Conservation (phyloP, 2,797 vertebrate species). For the Danio choprae region DNA sequence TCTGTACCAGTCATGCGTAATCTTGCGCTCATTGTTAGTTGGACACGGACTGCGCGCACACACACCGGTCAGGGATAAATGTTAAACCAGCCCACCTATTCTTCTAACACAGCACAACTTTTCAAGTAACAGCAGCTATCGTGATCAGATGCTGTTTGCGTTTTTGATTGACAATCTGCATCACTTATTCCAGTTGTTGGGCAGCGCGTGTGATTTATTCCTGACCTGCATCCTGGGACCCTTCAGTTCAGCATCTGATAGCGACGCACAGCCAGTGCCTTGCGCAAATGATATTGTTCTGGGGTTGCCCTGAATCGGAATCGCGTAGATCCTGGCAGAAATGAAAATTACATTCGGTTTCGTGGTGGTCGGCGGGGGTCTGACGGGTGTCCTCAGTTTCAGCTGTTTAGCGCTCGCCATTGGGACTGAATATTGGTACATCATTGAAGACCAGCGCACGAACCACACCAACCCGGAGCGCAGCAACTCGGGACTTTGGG, state of each 20-base stretch:
- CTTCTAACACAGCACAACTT: neutral
- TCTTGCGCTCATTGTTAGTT: conserved; percentile 17
- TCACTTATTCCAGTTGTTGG: conserved; percentile 15
- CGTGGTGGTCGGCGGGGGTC: conserved; percentile 73
- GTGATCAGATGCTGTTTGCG: neutral
- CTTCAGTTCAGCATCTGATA: neutral
- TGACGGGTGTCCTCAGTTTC: conserved; percentile 80
- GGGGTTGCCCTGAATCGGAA: neutral
- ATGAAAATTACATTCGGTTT: conserved; percentile 69
- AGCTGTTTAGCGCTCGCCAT: conserved; percentile 74
- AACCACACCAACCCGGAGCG: conserved; percentile 67
- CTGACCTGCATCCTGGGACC: neutral
- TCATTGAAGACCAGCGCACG: conserved; percentile 74
- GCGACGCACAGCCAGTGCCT: neutral
- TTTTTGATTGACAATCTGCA: neutral
- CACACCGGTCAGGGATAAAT: conserved; percentile 1
- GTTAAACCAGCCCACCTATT: neutral
- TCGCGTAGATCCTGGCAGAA: neutral
- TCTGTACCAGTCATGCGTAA: conserved; percentile 35
- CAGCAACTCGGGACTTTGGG: conserved; percentile 82
- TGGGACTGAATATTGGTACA: conserved; percentile 82
- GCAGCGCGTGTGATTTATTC: neutral
- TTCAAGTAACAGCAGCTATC: neutral
- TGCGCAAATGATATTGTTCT: neutral
- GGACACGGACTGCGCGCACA: neutral